phyloP scores from a whole-genome alignment of 2,888 invertebrate species.

The Cerceris rybyensis region DNA sequence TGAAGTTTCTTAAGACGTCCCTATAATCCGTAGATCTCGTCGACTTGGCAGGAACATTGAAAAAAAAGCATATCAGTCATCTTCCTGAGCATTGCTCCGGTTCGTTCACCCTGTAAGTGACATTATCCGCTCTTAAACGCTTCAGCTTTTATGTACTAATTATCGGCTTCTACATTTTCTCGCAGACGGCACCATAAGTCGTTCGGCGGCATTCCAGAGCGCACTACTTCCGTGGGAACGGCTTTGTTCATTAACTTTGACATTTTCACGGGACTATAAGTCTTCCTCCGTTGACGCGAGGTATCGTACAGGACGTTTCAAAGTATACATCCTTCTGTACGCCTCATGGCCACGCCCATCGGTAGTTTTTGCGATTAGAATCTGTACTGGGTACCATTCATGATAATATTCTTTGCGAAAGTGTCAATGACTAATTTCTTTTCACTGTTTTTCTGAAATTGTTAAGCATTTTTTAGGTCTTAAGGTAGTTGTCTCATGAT shows the following conservation, averaged over 20 bases:
- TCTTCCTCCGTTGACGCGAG: constrained; percentile 38
- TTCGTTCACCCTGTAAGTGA: constrained; percentile 54
- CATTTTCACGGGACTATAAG: constrained; percentile 49
- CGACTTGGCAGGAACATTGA: background rate
- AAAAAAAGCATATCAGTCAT: constrained; percentile 24
- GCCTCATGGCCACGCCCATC: background rate
- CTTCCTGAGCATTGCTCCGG: constrained; percentile 30
- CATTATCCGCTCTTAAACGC: constrained; percentile 47
- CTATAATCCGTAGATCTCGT: too few relatives aligned
- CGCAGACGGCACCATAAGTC: constrained; percentile 44
- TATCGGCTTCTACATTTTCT: constrained; percentile 54
- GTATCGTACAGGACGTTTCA: constrained; percentile 1
- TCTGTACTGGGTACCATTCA: background rate
- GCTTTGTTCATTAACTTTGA: constrained; percentile 61
- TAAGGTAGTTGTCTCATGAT: too few relatives aligned
- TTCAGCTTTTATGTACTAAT: constrained; percentile 55
- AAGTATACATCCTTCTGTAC: background rate
- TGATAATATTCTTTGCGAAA: too few relatives aligned
- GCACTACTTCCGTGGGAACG: constrained; percentile 60
- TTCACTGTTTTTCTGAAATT: too few relatives aligned
- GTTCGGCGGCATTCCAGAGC: constrained; percentile 51
- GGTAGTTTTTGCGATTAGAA: too few relatives aligned
- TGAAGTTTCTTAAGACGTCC: too few relatives aligned
- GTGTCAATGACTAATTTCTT: too few relatives aligned
- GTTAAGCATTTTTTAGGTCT: too few relatives aligned